Evolutionary conservation across 2,888 invertebrate genomes (phyloP).

Genomic region (Eupeodes luniger): DNA sequence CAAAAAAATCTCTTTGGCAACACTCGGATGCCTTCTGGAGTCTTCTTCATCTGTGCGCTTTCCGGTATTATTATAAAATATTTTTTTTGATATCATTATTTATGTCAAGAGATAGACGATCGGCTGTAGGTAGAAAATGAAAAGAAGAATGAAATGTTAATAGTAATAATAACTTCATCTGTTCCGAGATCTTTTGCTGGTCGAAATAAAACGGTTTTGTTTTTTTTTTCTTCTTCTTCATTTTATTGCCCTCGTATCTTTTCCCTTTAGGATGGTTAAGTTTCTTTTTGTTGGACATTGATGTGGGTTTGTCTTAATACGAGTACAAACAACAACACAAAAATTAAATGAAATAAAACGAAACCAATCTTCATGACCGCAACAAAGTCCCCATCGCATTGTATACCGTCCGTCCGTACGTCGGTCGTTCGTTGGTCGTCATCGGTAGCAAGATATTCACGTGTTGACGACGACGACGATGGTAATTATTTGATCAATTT

Average conservation of each 20-base stretch:
- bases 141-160: constrained; percentile 59
- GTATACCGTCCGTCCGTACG: no score
- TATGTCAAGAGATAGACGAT: constrained; percentile 70
- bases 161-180: constrained; percentile 75
- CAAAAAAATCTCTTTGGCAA: background rate
- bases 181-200: constrained; percentile 43
- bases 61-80: constrained; percentile 41
- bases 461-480: constrained; percentile 58
- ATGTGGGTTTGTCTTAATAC: constrained; percentile 54
- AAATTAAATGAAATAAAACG: constrained; percentile 7
- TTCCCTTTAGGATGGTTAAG: background rate
- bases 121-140: constrained; percentile 56
- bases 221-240: background rate
- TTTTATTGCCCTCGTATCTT: constrained; percentile 26
- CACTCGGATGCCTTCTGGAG: constrained; percentile 30
- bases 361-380: constrained; percentile 40
- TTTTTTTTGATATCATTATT: constrained; percentile 60
- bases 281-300: constrained; percentile 2
- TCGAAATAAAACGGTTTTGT: constrained; percentile 41
- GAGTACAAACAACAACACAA: constrained; percentile 3
- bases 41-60: constrained; percentile 53
- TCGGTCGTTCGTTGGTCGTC: background rate
- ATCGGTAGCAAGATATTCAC: constrained; percentile 65
- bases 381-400: constrained; percentile 40
- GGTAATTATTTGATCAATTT: constrained; percentile 73